Evolutionary conservation across 2,888 invertebrate species (phyloP).

Genomic region (Athalia rosae): DNA sequence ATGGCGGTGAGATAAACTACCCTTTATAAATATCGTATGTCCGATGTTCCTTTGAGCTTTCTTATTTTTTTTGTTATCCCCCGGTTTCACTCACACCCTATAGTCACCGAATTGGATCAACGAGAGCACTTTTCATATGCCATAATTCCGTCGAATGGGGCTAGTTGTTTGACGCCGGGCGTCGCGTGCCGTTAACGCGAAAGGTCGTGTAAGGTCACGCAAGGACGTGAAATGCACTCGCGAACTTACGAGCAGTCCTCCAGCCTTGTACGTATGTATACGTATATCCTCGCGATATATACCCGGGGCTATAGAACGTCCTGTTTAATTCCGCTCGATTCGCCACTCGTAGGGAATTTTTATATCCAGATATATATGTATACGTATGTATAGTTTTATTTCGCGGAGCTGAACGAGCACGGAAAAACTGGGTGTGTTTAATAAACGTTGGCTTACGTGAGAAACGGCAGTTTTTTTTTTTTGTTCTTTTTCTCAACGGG

Average conservation of each 20-base stretch:
- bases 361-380: background rate
- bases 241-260: background rate
- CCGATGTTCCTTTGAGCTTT: background rate
- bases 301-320: too few relatives aligned
- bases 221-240: conserved; percentile 28
- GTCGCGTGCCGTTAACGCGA: conserved; percentile 24
- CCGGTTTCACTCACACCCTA: too few relatives aligned
- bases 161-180: background rate
- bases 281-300: too few relatives aligned
- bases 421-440: conserved; percentile 39
- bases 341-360: background rate
- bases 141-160: background rate
- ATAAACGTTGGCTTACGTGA: conserved; percentile 22
- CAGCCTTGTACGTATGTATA: background rate
- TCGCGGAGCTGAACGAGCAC: background rate
- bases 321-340: background rate
- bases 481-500: too few relatives aligned
- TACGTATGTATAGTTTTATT: background rate
- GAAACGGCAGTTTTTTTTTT: too few relatives aligned
- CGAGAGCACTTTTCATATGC: background rate
- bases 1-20: conserved; percentile 64
- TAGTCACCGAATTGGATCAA: too few relatives aligned
- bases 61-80: background rate
- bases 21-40: background rate
- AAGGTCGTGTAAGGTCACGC: conserved; percentile 37